A percentile compares a stretch with the other conserved stretches of the same genome.
Evolutionary conservation across 1,140 invertebrate genomes (phyloP).

Genomic region (Halictus rubicundus): DNA sequence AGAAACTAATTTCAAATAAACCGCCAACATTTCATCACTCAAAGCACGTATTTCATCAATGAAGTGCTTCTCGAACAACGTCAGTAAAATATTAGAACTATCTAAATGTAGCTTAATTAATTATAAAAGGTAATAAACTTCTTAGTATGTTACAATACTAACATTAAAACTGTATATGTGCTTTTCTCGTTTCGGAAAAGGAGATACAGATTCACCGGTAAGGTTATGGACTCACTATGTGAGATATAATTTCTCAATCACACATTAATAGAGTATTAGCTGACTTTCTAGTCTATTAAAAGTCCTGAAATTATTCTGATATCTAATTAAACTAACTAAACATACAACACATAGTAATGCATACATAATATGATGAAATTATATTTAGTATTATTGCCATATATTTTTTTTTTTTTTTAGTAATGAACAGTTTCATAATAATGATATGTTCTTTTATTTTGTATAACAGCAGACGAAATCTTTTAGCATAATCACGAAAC

Average conservation of each 20-base stretch:
- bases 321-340: not conserved
- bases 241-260: not conserved
- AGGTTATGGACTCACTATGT: not conserved
- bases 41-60: not conserved
- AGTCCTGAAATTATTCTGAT: not conserved
- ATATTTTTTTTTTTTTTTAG: conserved; percentile 5
- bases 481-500: not conserved
- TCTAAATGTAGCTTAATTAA: not conserved
- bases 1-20: conserved; percentile 7
- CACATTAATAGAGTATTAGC: not conserved
- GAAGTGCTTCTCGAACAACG: not conserved
- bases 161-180: not conserved
- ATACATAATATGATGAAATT: not conserved
- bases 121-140: not conserved
- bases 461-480: not conserved
- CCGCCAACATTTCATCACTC: not conserved
- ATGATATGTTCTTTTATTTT: conserved; percentile 1
- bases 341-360: not conserved
- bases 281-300: too few relatives aligned
- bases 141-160: not conserved
- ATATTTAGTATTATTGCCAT: not conserved
- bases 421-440: conserved; percentile 1
- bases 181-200: not conserved
- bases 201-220: not conserved
- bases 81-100: not conserved